Base-by-base conservation (phyloP, 2,888 invertebrate genomes). In the Meta bourneti region DNA sequence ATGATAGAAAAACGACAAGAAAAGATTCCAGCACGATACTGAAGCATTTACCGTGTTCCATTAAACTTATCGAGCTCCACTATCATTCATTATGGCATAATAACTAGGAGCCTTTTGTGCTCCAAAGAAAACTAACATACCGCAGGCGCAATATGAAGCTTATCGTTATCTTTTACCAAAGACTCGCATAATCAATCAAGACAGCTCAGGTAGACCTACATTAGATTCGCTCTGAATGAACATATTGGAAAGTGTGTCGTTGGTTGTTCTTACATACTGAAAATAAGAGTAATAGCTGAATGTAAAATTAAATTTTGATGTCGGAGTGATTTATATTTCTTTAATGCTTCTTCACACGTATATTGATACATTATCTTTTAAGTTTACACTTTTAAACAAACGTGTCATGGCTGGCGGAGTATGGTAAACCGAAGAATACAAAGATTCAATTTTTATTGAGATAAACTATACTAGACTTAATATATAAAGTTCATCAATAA, bases 51-150 rank as follows among this genome's bases (percentile, higher is more conserved):
- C 20, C 49, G n/a, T 79, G 51, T 78, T 54, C 74, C 79, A 87
- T 80, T 87, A 87, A 72, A 87, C 87, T 80, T 87, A 87, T 87
- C 72, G n/a, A 80, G 72, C 54, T 54, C 48, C 72, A 9, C 54
- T 20, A 87, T 80, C 72, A 87, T 71, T 87, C 87, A 87, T 86
- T 86, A 78, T 86, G 78, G 71, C 86, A 86, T 52, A 87, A 80
- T 54, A 74, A 80, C 80, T 87, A 54, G 71, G n/a, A 72, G 80
- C n/a, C 80, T 54, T 87, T 87, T 87, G 87, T 87, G 71, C 48
- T 52, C 70, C 8, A 54, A 16, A 71, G 52, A 52, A 79, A 87
- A 80, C 72, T 80, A 87, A 87, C 72, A 79, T 71, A 52, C 70
- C 80, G 13, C 6, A 51, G 6, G 61, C 34, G 80, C 34, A 72